Base-by-base conservation (phyloP, 30 jellyfish, hydroid and myxozoan genomes). In the Haliclystus octoradiatus region DNA sequence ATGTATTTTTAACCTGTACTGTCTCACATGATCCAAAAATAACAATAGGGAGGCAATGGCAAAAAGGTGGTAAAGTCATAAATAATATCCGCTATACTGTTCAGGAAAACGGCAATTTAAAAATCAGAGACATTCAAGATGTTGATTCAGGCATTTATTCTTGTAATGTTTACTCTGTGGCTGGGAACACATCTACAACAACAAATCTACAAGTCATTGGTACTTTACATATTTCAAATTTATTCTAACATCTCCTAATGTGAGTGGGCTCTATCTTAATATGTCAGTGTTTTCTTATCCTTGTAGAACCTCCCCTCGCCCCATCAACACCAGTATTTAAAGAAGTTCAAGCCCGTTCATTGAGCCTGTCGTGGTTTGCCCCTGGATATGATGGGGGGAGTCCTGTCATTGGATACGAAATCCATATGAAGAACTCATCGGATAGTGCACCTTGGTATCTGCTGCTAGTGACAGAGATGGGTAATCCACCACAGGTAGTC, bases 351-450 rank as follows among this genome's bases (percentile, higher is more conserved):
- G 75, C 96, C 5, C 33, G 50, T 31, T 65, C 94, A 1, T 67
- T 85, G 9, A 60, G 77, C 2, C 63, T 85, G 72, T 31, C 85
- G 4, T 85, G 96, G 96, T 78, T 62, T 63, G 92, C 91, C 0
- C 95, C 95, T 0, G 88, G 50, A 29, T 63, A 9, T 28, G 93
- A 85, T 74, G 96, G 96, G 3, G 96, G 96, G 28, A 72, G 83
- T 46, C 91, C 87, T 7, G 30, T 85, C 65, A 73, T 31, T 19
- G 78, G 71, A 28, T 79, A 79, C 50, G 83, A 69, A 26, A 65
- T 79, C 30, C 83, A 46, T 12, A 9, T 46, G n/a, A 46, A 46
- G n/a, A 9, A 46, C 15, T 46, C 12, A 12, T 12, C 12, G 60
- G 60, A 12, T n/a, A 46, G n/a, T n/a, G n/a, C n/a, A n/a, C n/a